These are phyloP conservation scores for Dendrophyllia cribrosa DNA, from an alignment of 64 coral and sea anemone genomes.

Conservation along the genomic window DNA sequence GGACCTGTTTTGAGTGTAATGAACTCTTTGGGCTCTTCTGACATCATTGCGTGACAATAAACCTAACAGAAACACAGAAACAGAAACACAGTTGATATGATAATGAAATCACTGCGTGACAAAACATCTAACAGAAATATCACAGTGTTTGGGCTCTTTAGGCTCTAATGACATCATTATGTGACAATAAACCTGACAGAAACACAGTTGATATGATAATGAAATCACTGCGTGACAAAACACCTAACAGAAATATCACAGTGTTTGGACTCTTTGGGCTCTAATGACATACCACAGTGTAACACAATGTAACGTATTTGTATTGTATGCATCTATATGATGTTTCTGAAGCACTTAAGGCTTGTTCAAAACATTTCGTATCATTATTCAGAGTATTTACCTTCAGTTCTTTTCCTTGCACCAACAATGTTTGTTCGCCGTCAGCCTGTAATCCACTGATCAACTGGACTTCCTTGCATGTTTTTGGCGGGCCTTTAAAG, in stretches of 20 bases:
- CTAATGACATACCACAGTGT: slow-evolving; percentile 42
- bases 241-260: too few relatives aligned
- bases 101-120: too few relatives aligned
- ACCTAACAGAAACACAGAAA: slow-evolving; percentile 61
- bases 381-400: slow-evolving; percentile 30
- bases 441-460: slow-evolving; percentile 81
- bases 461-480: slow-evolving; percentile 88
- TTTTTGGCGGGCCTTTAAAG: slow-evolving; percentile 68
- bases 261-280: slow-evolving; percentile 90
- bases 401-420: slow-evolving; percentile 71
- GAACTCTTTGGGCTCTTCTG: slow-evolving; percentile 85
- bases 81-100: neutral
- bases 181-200: slow-evolving; percentile 90
- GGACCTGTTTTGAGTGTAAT: slow-evolving; percentile 89
- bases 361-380: too few relatives aligned
- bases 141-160: slow-evolving; percentile 60
- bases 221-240: too few relatives aligned
- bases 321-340: too few relatives aligned
- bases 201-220: neutral
- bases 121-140: too few relatives aligned
- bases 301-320: too few relatives aligned
- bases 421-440: slow-evolving; percentile 74
- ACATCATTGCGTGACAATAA: slow-evolving; percentile 96
- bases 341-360: too few relatives aligned
- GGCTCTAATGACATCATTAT: slow-evolving; percentile 90